Percentiles rank a stretch among this genome's conserved stretches.
phyloP scores from a whole-genome alignment of 2,888 invertebrate species.

The Camptogramma bilineatum region DNA sequence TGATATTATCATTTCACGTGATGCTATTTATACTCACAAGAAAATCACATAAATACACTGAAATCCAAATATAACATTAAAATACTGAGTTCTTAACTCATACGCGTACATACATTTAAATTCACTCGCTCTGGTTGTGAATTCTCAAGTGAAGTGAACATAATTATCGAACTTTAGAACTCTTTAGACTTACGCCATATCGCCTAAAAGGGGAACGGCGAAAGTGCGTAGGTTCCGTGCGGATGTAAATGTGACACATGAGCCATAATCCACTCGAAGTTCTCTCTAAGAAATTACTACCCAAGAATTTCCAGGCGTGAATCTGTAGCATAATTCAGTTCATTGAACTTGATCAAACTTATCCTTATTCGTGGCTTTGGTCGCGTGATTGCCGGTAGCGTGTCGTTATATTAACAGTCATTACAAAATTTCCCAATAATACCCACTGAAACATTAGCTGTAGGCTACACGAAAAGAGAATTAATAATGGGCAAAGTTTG shows the following conservation, averaged over 20 bases:
- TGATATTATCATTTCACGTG: no score
- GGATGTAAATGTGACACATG: neutral
- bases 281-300: neutral
- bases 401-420: slow-evolving; percentile 80
- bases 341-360: slow-evolving; percentile 63
- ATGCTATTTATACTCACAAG: no score
- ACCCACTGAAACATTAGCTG: slow-evolving; percentile 75
- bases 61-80: no score
- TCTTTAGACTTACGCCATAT: neutral
- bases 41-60: no score
- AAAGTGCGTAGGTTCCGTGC: neutral
- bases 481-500: slow-evolving; percentile 80
- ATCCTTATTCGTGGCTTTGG: slow-evolving; percentile 55
- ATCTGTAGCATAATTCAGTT: slow-evolving; percentile 45
- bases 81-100: no score
- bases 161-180: slow-evolving; percentile 1
- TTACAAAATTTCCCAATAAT: slow-evolving; percentile 82
- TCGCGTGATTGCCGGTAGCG: slow-evolving; percentile 73
- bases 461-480: slow-evolving; percentile 77
- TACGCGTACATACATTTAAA: neutral
- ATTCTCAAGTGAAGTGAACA: slow-evolving; percentile 9
- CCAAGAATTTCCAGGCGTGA: slow-evolving; percentile 1
- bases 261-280: neutral
- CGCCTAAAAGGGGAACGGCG: neutral
- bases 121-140: slow-evolving; percentile 6